A percentile compares a stretch with the other conserved stretches of the same genome.
Evolutionary conservation across 1,140 invertebrate genomes (phyloP).

Genomic region (Nylanderia fulva): DNA sequence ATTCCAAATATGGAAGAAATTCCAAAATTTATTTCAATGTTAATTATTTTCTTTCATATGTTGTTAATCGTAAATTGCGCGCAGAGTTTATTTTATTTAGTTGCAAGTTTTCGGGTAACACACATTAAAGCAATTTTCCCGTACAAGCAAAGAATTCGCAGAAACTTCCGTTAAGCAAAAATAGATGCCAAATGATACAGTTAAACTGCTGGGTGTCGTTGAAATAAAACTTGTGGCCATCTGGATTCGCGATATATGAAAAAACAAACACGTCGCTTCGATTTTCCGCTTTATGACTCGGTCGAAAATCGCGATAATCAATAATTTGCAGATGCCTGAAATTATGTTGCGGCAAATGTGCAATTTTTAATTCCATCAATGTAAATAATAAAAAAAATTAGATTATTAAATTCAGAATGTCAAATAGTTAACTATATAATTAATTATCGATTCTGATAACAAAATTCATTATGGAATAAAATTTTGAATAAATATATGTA

Average conservation of each 20-base stretch:
- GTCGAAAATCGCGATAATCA: constrained; percentile 22
- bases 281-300: constrained; percentile 55
- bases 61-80: neutral
- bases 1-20: neutral
- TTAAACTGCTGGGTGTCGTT: constrained; percentile 75
- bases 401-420: neutral
- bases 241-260: constrained; percentile 67
- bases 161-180: constrained; percentile 69
- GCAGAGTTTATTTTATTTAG: neutral
- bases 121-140: constrained; percentile 5
- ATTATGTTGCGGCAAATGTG: neutral
- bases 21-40: too few species aligned
- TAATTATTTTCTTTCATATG: neutral
- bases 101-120: neutral
- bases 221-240: constrained; percentile 75
- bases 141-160: neutral
- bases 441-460: neutral
- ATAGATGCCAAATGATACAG: constrained; percentile 74
- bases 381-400: neutral
- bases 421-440: neutral
- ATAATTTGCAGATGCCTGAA: constrained; percentile 9
- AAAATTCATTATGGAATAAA: neutral
- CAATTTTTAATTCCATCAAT: constrained; percentile 11
- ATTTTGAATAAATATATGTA: neutral
- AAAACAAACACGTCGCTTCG: constrained; percentile 67